Conservation (phyloP, 2,113 vertebrate species). For the Charadrius vociferus region DNA sequence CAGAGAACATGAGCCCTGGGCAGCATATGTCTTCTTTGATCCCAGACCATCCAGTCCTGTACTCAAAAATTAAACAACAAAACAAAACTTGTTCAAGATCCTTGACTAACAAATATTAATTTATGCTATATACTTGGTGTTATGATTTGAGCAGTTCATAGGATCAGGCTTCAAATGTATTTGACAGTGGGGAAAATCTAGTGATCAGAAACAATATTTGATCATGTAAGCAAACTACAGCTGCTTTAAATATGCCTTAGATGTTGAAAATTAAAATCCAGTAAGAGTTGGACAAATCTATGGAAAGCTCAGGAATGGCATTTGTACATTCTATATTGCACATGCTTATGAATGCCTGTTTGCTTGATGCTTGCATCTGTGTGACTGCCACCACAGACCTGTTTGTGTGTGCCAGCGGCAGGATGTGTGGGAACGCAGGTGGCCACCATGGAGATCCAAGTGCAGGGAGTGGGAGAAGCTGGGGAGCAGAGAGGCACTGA, state of each 20-base stretch:
- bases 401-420: fast-evolving
- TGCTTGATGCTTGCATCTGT: fast-evolving
- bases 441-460: not conserved
- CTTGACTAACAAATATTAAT: not conserved
- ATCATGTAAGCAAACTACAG: not conserved
- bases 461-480: not conserved
- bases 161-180: not conserved
- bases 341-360: not conserved
- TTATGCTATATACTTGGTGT: not conserved
- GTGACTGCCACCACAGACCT: not conserved
- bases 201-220: not conserved
- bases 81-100: not conserved
- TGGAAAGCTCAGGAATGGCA: not conserved
- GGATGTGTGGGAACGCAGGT: not conserved
- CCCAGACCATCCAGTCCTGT: fast-evolving
- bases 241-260: not conserved
- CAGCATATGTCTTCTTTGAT: not conserved
- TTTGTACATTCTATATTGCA: not conserved
- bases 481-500: not conserved
- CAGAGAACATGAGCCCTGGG: not conserved
- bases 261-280: not conserved
- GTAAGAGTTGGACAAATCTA: not conserved
- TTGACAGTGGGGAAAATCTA: not conserved
- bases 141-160: not conserved
- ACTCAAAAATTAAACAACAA: not conserved